Conservation (phyloP, 2,888 invertebrate genomes). For the Capitulum mitella region DNA sequence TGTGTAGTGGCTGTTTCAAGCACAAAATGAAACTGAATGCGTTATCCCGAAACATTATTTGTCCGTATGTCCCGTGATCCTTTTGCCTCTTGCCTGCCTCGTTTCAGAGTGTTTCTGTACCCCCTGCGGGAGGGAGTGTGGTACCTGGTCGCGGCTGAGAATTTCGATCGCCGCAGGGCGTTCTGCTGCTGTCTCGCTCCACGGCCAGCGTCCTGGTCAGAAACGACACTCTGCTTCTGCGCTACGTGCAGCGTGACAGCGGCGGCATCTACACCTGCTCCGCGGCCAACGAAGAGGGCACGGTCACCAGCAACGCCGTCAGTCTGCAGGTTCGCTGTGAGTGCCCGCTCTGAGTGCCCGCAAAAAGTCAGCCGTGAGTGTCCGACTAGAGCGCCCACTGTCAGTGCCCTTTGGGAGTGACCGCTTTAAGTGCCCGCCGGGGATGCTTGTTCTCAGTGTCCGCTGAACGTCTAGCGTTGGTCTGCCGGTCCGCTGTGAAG, state of each 20-base stretch:
- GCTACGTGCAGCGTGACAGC: background rate
- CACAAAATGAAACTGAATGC: no score
- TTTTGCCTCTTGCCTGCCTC: no score
- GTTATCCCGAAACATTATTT: no score
- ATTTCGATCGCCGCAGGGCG: no score
- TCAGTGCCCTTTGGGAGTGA: background rate
- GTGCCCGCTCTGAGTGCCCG: background rate
- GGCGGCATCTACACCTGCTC: background rate
- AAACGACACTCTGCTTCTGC: conserved; percentile 1
- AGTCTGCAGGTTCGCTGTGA: background rate
- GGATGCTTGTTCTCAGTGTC: background rate
- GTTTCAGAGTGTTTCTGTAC: no score
- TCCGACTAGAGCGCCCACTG: background rate
- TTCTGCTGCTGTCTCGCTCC: no score
- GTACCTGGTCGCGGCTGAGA: no score
- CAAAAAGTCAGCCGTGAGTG: background rate
- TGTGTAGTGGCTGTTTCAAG: no score
- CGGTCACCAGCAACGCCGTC: background rate
- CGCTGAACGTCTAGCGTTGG: background rate
- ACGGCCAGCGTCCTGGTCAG: background rate
- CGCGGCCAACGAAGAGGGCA: background rate
- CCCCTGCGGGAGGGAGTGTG: no score
- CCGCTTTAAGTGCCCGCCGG: background rate
- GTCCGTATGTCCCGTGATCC: no score
- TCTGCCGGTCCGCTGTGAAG: background rate